Base-by-base conservation (phyloP, 2,888 invertebrate genomes). In the Choristoneura rosaceana region DNA sequence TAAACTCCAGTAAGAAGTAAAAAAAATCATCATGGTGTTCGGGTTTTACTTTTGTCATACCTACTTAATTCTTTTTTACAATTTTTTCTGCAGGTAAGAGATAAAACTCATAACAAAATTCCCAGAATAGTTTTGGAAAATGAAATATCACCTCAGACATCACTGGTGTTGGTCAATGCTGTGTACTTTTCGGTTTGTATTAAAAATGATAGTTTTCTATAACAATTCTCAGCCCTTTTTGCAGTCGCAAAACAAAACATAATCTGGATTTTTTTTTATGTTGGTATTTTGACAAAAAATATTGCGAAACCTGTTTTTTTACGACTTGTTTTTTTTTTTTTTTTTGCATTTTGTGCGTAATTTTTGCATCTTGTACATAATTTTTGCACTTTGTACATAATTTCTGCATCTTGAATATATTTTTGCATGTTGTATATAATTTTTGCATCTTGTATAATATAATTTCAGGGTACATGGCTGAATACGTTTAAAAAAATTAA, bases 91-190 rank as follows among this genome's bases (percentile, higher is more conserved):
- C 73, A 92, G 92, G 88, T 96, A 8, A 95, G 95, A 76, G 81
- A 93, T 0, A 94, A 97, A 79, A 99, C 99, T 0, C 95, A 96
- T 17, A 89, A 96, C 14, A 97, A 96, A 88, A 98, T 99, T 67
- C 94, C 94, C 74, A 89, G 97, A 68, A 89, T 99, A 0, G 84
- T 99, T 70, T 80, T 88, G 0, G 38, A 95, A 0, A 90, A 84
- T 33, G 90, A 94, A 75, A 86, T 97, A 9, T 75, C 89, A 75
- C 69, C 61, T 0, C 77, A 84, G 0, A 95, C 96, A 0, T 93
- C 95, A 45, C 80, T 97, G 74, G 93, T 98, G 0, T 87, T 98
- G 4, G 95, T 97, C 0, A 98, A 97, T 85, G 97, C 97, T 0
- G 94, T 98, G 12, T 97, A 97, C 86, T 98, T 98, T 90, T 96